Evolutionary conservation across 2,888 invertebrate genomes (phyloP).

Genomic region (Anthrax anthrax): DNA sequence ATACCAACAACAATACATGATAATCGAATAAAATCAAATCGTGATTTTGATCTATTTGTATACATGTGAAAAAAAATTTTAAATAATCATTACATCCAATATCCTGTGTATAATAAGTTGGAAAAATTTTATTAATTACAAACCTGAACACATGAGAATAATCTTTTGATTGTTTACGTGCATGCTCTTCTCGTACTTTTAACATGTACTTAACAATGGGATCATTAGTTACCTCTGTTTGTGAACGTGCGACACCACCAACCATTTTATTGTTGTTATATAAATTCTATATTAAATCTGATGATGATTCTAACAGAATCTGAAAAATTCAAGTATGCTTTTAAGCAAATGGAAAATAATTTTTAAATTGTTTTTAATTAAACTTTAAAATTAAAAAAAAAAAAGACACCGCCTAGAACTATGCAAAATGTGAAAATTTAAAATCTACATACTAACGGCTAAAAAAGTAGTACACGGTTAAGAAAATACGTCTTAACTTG

Average conservation of each 20-base stretch:
- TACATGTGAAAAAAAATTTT: neutral
- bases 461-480: too few relatives aligned
- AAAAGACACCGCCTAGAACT: too few relatives aligned
- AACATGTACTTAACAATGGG: conserved; percentile 32
- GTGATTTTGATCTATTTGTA: conserved; percentile 20
- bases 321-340: too few relatives aligned
- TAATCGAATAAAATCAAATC: conserved; percentile 28
- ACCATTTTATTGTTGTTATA: conserved; percentile 24
- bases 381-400: too few relatives aligned
- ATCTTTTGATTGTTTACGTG: conserved; percentile 26
- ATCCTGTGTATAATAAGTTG: neutral
- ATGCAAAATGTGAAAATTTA: too few relatives aligned
- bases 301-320: too few relatives aligned
- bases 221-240: conserved; percentile 21
- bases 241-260: conserved; percentile 17
- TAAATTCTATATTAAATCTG: too few relatives aligned
- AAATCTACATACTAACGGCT: too few relatives aligned
- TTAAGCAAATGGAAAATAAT: too few relatives aligned
- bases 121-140: neutral
- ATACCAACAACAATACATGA: conserved; percentile 38
- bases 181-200: conserved; percentile 30
- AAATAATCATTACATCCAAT: too few relatives aligned
- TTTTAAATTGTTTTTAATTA: too few relatives aligned
- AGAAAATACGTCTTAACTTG: too few relatives aligned
- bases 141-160: conserved; percentile 33